Conservation (phyloP, 1,140 invertebrate species). For the Andrena cerasifolii region DNA sequence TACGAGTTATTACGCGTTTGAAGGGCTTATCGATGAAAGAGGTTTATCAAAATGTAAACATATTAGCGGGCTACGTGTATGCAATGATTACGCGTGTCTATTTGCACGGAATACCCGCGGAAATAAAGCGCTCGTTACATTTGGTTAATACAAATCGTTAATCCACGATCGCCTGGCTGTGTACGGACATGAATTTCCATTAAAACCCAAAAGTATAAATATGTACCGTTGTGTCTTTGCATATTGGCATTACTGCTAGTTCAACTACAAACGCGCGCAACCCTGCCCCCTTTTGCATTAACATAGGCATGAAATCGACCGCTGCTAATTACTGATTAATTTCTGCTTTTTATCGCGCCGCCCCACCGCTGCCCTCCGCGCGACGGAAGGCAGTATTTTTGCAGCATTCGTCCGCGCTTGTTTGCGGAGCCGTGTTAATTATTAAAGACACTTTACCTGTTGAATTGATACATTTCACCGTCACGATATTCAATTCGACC, state of each 20-base stretch:
- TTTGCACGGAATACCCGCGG: slow-evolving; percentile 39
- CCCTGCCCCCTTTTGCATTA: neutral
- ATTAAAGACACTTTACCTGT: slow-evolving; percentile 53
- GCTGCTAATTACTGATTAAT: slow-evolving; percentile 37
- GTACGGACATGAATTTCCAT: slow-evolving; percentile 54
- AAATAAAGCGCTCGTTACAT: slow-evolving; percentile 52
- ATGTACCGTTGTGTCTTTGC: slow-evolving; percentile 52
- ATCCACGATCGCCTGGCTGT: slow-evolving; percentile 31
- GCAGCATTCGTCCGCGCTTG: neutral
- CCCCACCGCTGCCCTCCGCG: neutral
- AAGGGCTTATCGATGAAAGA: slow-evolving; percentile 47
- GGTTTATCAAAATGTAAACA: slow-evolving; percentile 55
- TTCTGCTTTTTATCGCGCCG: slow-evolving; percentile 23
- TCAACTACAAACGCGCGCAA: slow-evolving; percentile 11
- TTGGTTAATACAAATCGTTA: slow-evolving; percentile 62
- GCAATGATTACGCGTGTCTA: slow-evolving; percentile 56
- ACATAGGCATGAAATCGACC: neutral
- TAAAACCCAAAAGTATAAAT: slow-evolving; percentile 64
- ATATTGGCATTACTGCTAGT: slow-evolving; percentile 15
- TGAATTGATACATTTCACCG: slow-evolving; percentile 44
- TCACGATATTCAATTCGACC: slow-evolving; percentile 23
- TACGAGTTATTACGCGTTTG: slow-evolving; percentile 47
- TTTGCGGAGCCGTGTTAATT: slow-evolving; percentile 32
- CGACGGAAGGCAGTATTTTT: slow-evolving; percentile 36
- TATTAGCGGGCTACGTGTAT: slow-evolving; percentile 34